Conservation (phyloP, 1,140 invertebrate genomes). For the Lepidotrigona ventralis region DNA sequence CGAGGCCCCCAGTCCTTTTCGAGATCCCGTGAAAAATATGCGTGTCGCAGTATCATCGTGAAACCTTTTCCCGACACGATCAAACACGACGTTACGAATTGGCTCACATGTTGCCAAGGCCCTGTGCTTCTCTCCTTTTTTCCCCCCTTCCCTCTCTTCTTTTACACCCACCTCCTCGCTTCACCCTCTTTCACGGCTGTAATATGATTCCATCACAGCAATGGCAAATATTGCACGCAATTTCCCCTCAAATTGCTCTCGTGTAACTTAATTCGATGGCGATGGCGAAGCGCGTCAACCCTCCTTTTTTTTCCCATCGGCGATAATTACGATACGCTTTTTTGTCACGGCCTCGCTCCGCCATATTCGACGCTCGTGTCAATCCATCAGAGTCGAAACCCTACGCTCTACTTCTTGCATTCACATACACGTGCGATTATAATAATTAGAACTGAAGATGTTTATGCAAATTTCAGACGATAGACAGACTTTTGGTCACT, state of each 20-base stretch:
- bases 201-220: constrained; percentile 28
- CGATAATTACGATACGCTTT: constrained; percentile 19
- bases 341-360: neutral
- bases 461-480: too few relatives aligned
- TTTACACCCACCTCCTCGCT: neutral
- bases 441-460: too few relatives aligned
- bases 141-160: neutral
- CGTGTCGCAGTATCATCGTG: constrained; percentile 20
- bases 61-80: constrained; percentile 13
- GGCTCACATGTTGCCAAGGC: neutral
- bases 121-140: neutral
- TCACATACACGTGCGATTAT: neutral
- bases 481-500: too few relatives aligned
- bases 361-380: constrained; percentile 4
- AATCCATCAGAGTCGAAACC: neutral
- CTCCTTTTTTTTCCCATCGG: constrained; percentile 10
- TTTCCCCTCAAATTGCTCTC: constrained; percentile 46
- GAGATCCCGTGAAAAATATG: constrained; percentile 32
- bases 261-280: constrained; percentile 42
- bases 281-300: constrained; percentile 25
- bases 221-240: constrained; percentile 51
- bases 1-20: neutral
- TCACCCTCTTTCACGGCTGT: constrained; percentile 1
- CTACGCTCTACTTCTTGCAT: too few relatives aligned
- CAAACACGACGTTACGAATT: constrained; percentile 28